Base-by-base conservation (phyloP, 64 coral and sea anemone species). In the Montipora foliosa region DNA sequence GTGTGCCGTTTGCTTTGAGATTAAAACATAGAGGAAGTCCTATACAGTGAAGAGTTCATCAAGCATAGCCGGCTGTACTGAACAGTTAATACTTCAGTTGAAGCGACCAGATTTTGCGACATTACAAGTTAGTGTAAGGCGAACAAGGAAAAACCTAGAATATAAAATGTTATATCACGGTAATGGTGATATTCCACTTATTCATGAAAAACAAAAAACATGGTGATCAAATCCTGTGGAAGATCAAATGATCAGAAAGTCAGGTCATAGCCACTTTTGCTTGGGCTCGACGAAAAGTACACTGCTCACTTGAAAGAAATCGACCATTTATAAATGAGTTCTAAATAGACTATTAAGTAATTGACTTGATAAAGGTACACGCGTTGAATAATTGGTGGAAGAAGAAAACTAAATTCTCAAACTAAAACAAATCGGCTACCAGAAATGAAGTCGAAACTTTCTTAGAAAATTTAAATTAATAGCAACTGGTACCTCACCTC, bases 401-500 rank as follows among this genome's bases (percentile, higher is more conserved):
- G 19, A 8, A 9, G 47, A 71, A 12, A 17, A 71, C 37, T 70
- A 1, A 24, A 50, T 7, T 69, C 37, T 15, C 14, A 68, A 68
- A n/a, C 44, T 84, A 48, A 49, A 86, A 21, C 13, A 68, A 84
- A 29, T 84, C 68, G 15, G 17, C 66, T 70, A 72, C 66, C 62
- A 86, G 44, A 49, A 86, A 71, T 44, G 44, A 86, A 86, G 47
- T 19, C 21, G 4, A 45, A 78, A 86, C 49, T 86, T 49, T 70
- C 66, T 20, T 21, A 13, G 47, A 20, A 70, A 70, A 86, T 86
- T 12, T 86, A 70, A 67, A 46, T 72, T 84, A 84, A 14, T 19
- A 14, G 8, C 64, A 86, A 85, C 82, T 86, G 82, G 66, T 86
- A 14, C 19, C 82, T 86, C 71, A 86, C 82, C 82, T 71, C 64